Evolutionary conservation across 2,888 invertebrate genomes (phyloP), one percentile per base, ranked within the genome.

Genomic region (Dicroscelio sp.): DNA sequence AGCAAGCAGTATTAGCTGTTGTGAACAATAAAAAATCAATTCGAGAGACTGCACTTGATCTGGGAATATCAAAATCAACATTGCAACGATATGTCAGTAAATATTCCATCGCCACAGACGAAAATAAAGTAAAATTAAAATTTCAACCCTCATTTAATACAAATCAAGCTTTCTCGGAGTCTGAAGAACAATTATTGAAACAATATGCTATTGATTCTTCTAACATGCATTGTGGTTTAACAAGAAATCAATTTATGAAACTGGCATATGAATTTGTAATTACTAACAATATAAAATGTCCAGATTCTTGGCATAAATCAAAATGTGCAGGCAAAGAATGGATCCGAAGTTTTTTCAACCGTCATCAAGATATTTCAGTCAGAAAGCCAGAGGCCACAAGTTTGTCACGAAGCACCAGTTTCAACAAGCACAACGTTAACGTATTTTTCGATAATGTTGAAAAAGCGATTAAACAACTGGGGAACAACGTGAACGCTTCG

Each of bases 311-410:
- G 94, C 76, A 89, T 30, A 20, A 63, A 43, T 83, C 88, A 12
- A 83, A 92, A 73, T 71, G 79, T 65, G 94, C 94, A 58, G 94
- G 94, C 2, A 90, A 69, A 80, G 93, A 93, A 25, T 95, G 94
- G 94, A 10, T 92, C 14, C 67, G 67, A n/a, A 65, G 38, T 58
- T 94, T 91, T 89, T 87, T 93, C 20, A 93, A 88, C 43, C 38
- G 90, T 8, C 86, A 94, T 33, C 20, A 25, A 31, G 93, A 93
- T 55, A 30, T 94, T 67, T 86, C 92, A 35, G 63, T 95, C 0
- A 60, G 94, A 38, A 94, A 94, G 79, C 94, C 95, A 20, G 94
- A 95, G 92, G 93, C 94, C 63, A 94, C 94, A 12, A 94, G 94
- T 76, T 84, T 93, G 65, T 93, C 93, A 4, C 76, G 95, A 88